A percentile compares a stretch with the other conserved stretches of the same genome.
Evolutionary conservation across 2,797 vertebrate species (phyloP).

Genomic region (Anguilla marmorata): DNA sequence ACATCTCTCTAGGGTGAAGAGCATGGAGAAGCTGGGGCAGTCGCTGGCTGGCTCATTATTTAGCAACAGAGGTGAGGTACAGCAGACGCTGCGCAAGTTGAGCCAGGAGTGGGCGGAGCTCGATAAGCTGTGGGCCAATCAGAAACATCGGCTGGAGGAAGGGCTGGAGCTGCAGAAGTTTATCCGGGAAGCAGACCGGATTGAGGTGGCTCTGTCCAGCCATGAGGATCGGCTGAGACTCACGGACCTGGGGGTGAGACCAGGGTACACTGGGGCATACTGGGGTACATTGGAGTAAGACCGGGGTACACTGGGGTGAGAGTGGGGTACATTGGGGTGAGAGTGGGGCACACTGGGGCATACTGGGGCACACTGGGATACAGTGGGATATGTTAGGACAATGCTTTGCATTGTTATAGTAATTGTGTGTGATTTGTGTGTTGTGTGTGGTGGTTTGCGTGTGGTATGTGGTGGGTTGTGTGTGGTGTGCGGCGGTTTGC

Average conservation of each 20-base stretch:
- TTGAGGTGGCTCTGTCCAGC: slow-evolving; percentile 76
- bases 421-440: too few species aligned
- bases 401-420: too few species aligned
- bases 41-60: slow-evolving; percentile 54
- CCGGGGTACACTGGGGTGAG: too few species aligned
- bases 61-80: slow-evolving; percentile 56
- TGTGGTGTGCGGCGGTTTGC: slow-evolving; percentile 27
- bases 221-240: slow-evolving; percentile 76
- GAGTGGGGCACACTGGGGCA: too few species aligned
- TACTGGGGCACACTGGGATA: too few species aligned
- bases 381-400: too few species aligned
- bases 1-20: slow-evolving; percentile 55
- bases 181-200: slow-evolving; percentile 75
- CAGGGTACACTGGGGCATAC: neutral
- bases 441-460: neutral
- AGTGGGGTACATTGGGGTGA: too few species aligned
- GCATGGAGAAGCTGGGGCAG: slow-evolving; percentile 59
- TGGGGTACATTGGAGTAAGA: neutral
- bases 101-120: slow-evolving; percentile 64
- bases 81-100: slow-evolving; percentile 63
- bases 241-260: slow-evolving; percentile 75
- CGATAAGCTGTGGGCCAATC: slow-evolving; percentile 70
- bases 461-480: slow-evolving; percentile 27
- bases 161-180: slow-evolving; percentile 78
- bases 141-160: slow-evolving; percentile 66